Evolutionary conservation across 2,113 vertebrate species (phyloP).

Genomic region (Erinaceus europaeus): DNA sequence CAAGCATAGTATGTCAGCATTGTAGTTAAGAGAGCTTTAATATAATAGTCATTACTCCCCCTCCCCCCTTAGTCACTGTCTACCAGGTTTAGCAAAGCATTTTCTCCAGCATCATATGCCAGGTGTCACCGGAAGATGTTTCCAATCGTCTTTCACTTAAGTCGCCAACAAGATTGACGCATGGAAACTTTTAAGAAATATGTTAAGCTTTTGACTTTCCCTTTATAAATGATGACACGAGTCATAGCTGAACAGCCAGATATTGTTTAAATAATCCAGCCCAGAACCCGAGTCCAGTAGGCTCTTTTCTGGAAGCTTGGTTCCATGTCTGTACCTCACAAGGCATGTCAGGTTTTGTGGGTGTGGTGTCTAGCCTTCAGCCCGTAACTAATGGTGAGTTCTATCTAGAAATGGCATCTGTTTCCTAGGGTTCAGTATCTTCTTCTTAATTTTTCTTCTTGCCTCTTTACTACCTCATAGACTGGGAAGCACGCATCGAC

Average conservation of each 20-base stretch:
- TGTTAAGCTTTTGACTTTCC: not conserved
- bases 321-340: not conserved
- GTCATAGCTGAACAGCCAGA: not conserved
- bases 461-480: conserved; percentile 80
- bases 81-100: not conserved
- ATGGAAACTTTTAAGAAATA: conserved; percentile 9
- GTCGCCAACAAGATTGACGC: not conserved
- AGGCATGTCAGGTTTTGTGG: not conserved
- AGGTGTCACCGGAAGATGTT: not conserved
- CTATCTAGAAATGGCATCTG: not conserved
- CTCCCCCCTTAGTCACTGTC: not conserved
- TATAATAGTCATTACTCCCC: not conserved
- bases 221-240: not conserved
- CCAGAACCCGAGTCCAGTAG: not conserved
- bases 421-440: not conserved
- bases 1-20: not conserved
- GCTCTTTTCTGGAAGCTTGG: not conserved
- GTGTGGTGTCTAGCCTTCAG: not conserved
- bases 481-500: conserved; percentile 98
- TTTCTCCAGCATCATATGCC: not conserved
- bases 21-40: not conserved
- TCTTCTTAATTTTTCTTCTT: conserved; percentile 63
- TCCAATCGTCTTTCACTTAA: not conserved
- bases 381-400: conserved; percentile 11
- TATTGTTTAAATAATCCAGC: not conserved